Percentiles rank a stretch among this genome's conserved stretches.
Conservation (phyloP, 1,140 invertebrate species). For the Formica selysi region DNA sequence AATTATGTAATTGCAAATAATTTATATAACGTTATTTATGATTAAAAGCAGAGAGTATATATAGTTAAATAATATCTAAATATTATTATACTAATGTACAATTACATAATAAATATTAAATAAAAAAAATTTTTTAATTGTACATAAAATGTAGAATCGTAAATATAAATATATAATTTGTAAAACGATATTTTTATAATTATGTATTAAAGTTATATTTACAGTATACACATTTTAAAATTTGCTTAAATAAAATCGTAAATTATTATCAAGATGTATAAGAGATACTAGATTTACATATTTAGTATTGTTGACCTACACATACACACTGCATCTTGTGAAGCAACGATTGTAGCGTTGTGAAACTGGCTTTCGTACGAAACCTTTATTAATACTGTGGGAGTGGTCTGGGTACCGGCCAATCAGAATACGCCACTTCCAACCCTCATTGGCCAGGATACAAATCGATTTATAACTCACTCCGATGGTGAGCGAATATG, state of each 20-base stretch:
- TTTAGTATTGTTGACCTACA: not conserved
- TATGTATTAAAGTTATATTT: no score
- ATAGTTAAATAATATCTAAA: no score
- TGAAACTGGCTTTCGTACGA: conserved; percentile 77
- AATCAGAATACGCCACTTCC: conserved; percentile 82
- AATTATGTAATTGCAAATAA: not conserved
- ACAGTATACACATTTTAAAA: not conserved
- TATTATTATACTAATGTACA: no score
- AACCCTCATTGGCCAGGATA: conserved; percentile 82
- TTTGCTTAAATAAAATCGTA: not conserved
- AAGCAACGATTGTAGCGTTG: conserved; percentile 68
- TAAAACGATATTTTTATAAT: no score
- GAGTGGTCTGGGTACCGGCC: conserved; percentile 82
- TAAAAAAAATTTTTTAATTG: no score
- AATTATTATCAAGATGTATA: not conserved
- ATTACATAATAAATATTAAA: no score
- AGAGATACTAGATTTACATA: not conserved
- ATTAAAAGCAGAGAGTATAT: no score
- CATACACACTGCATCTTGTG: not conserved
- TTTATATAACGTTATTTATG: no score
- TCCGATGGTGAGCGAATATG: conserved; percentile 74
- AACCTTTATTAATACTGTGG: conserved; percentile 81
- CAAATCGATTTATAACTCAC: conserved; percentile 86
- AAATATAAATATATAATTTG: no score
- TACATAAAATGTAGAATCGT: no score